Conservation (phyloP, 2,113 vertebrate species). For the Anguilla rostrata region DNA sequence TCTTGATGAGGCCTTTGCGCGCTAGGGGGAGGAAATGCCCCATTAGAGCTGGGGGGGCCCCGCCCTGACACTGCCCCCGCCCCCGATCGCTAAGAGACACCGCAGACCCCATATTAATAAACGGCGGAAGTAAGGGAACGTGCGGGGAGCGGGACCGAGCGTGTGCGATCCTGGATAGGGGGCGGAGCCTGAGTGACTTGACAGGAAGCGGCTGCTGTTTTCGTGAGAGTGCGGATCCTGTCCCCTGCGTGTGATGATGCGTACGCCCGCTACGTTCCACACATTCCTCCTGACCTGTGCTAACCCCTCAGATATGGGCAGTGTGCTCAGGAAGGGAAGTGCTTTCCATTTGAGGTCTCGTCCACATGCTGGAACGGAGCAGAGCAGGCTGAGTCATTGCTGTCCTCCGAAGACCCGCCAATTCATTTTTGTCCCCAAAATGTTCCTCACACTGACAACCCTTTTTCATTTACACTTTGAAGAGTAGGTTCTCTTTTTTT, state of each 20-base stretch:
- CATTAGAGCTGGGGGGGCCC: constrained; percentile 15
- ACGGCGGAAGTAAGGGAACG: not conserved
- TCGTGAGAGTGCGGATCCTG: not conserved
- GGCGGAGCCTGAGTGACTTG: not conserved
- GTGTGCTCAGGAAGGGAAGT: not conserved
- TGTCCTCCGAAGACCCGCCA: not conserved
- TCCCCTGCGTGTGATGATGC: not conserved
- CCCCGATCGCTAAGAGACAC: not conserved
- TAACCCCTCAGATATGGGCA: not conserved
- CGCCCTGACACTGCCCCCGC: constrained; percentile 13
- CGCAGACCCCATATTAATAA: not conserved
- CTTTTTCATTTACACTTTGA: too few species aligned
- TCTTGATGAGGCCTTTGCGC: constrained; percentile 6
- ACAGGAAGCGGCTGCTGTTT: not conserved
- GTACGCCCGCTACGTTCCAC: not conserved
- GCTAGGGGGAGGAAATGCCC: constrained; percentile 18
- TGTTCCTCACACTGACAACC: too few species aligned
- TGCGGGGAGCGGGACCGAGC: not conserved
- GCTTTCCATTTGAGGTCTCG: not conserved
- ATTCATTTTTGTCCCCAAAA: not conserved
- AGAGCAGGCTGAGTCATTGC: not conserved
- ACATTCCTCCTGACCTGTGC: not conserved
- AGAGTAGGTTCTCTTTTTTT: too few species aligned
- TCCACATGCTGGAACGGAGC: not conserved
- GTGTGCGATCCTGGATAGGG: not conserved